phyloP scores from a whole-genome alignment of 2,797 vertebrate species.

The Orestias chungarensis region DNA sequence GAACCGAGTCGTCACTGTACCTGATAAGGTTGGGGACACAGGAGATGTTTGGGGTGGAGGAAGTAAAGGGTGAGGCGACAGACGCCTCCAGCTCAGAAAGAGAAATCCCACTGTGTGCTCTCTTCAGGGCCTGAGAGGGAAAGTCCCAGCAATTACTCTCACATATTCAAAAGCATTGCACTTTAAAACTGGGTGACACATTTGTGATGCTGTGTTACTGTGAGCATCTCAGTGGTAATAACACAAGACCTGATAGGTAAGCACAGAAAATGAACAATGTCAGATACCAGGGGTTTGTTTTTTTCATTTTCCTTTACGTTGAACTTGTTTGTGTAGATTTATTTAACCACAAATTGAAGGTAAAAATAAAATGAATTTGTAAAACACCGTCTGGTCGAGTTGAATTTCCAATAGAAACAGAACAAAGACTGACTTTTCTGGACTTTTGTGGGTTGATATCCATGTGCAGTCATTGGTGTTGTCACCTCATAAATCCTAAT shows the following conservation, averaged over 20 bases:
- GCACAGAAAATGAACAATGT: neutral
- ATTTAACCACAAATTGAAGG: too few relatives aligned
- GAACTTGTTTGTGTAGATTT: too few relatives aligned
- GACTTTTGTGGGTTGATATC: too few relatives aligned
- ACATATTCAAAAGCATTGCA: neutral
- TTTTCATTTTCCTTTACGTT: too few relatives aligned
- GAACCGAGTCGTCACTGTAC: conserved; percentile 67
- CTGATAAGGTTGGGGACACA: conserved; percentile 97
- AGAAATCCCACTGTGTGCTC: conserved; percentile 95
- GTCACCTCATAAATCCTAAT: too few relatives aligned
- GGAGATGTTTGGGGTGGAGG: conserved; percentile 92
- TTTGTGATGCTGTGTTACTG: neutral
- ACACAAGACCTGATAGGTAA: neutral
- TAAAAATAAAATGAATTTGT: too few relatives aligned
- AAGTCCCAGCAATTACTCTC: neutral
- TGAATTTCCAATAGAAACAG: too few relatives aligned
- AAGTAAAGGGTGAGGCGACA: conserved; percentile 97
- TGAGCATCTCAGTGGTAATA: neutral
- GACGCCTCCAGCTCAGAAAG: conserved; percentile 97
- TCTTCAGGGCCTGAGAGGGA: conserved; percentile 89
- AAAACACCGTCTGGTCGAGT: too few relatives aligned
- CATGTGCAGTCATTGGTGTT: too few relatives aligned
- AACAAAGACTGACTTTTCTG: too few relatives aligned
- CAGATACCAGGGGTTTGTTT: too few relatives aligned
- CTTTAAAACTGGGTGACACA: neutral